A percentile compares a stretch with the other conserved stretches of the same genome.
These are phyloP conservation scores for Dasyurus viverrinus DNA, from an alignment of 2,113 vertebrate species.

Conservation along the genomic window DNA sequence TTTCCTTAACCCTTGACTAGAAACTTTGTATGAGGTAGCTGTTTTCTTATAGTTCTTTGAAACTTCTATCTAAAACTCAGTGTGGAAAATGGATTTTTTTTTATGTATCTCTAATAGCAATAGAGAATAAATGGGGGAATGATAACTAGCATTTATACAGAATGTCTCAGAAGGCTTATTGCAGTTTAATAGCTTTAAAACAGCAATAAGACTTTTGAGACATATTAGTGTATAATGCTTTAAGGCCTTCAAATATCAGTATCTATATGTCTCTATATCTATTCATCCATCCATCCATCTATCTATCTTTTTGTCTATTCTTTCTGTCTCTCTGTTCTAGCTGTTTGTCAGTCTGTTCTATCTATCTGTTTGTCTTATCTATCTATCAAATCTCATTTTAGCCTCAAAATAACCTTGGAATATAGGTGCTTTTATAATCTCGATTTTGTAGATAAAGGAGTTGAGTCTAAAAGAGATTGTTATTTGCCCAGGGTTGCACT, in stretches of 20 bases:
- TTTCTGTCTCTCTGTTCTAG: background rate
- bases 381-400: background rate
- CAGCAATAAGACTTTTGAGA: background rate
- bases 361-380: too few relatives aligned
- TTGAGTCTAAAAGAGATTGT: background rate
- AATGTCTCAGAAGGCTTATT: background rate
- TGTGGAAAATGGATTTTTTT: background rate
- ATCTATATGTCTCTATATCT: background rate
- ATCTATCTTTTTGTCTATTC: background rate
- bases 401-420: background rate
- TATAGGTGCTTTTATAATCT: background rate
- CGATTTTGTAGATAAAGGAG: background rate
- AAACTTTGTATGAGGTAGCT: conserved; percentile 59
- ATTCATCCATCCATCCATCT: too few relatives aligned
- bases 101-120: background rate
- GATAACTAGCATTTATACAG: background rate
- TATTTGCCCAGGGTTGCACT: background rate
- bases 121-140: background rate
- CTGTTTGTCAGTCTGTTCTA: too few relatives aligned
- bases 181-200: background rate
- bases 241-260: background rate
- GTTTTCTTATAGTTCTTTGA: conserved; percentile 59
- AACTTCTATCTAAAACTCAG: conserved; percentile 55
- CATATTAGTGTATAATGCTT: background rate
- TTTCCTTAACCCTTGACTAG: conserved; percentile 62